Evolutionary conservation across 2,888 invertebrate genomes (phyloP).

Genomic region (Xestia c-nigrum): DNA sequence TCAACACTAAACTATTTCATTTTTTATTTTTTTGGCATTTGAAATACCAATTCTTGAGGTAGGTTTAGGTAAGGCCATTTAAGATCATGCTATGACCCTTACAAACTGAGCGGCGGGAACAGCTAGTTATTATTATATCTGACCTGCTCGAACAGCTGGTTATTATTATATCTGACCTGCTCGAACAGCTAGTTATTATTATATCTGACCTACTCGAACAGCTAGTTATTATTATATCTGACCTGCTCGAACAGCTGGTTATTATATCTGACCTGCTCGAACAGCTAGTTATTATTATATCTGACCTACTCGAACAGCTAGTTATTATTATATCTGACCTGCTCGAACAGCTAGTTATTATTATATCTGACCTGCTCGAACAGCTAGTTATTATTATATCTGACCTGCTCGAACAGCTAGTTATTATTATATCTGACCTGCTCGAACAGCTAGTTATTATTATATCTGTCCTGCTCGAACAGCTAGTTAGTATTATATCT

Average conservation of each 20-base stretch:
- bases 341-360: too few relatives aligned
- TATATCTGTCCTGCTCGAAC: too few relatives aligned
- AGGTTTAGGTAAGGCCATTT: neutral
- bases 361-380: too few relatives aligned
- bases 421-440: slow-evolving; percentile 77
- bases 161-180: slow-evolving; percentile 92
- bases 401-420: too few relatives aligned
- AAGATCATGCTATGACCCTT: neutral
- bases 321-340: too few relatives aligned
- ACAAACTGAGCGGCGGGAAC: neutral
- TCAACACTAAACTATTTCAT: too few relatives aligned
- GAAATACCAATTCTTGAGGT: too few relatives aligned
- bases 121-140: slow-evolving; percentile 48
- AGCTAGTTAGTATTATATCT: too few relatives aligned
- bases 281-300: slow-evolving; percentile 85
- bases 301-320: slow-evolving; percentile 96
- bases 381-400: neutral
- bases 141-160: slow-evolving; percentile 96
- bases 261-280: slow-evolving; percentile 95
- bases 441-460: too few relatives aligned
- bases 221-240: slow-evolving; percentile 60
- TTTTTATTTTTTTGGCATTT: too few relatives aligned
- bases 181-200: slow-evolving; percentile 98
- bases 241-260: slow-evolving; percentile 96
- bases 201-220: slow-evolving; percentile 97